Evolutionary conservation across 2,113 vertebrate genomes (phyloP).

Genomic region (Strigops habroptila): DNA sequence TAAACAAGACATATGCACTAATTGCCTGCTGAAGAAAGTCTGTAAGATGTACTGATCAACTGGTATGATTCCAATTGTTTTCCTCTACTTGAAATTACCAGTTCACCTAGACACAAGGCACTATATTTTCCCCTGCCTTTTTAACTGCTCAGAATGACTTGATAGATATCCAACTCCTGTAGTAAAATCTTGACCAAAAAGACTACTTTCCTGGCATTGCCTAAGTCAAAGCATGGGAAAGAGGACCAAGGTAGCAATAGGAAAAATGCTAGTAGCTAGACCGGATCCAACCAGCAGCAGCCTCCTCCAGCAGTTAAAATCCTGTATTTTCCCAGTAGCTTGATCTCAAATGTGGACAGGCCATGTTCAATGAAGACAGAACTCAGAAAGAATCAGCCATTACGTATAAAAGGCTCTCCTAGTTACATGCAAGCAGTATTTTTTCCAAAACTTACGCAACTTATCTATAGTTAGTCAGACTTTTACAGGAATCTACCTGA

Average conservation of each 20-base stretch:
- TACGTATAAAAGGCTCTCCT: not conserved
- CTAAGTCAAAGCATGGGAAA: not conserved
- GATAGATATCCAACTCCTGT: not conserved
- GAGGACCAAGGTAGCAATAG: not conserved
- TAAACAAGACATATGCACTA: not conserved
- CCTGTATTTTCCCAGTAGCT: not conserved
- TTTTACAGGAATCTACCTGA: not conserved
- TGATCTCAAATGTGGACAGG: not conserved
- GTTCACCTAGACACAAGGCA: not conserved
- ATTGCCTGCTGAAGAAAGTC: not conserved
- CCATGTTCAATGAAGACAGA: not conserved
- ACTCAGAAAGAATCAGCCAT: not conserved
- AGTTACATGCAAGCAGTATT: not conserved
- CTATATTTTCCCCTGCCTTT: not conserved
- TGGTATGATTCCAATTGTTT: not conserved
- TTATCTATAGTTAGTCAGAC: not conserved
- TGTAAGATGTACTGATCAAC: not conserved
- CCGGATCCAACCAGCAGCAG: not conserved
- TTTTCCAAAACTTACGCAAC: not conserved
- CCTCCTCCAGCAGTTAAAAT: not conserved
- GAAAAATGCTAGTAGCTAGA: not conserved
- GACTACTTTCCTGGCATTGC: not conserved
- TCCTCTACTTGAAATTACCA: not conserved
- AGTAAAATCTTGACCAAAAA: not conserved
- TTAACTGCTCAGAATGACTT: not conserved